Evolutionary conservation across 2,797 vertebrate species (phyloP), one percentile per base, ranked within the genome.

Genomic region (Eleutherodactylus coqui): DNA sequence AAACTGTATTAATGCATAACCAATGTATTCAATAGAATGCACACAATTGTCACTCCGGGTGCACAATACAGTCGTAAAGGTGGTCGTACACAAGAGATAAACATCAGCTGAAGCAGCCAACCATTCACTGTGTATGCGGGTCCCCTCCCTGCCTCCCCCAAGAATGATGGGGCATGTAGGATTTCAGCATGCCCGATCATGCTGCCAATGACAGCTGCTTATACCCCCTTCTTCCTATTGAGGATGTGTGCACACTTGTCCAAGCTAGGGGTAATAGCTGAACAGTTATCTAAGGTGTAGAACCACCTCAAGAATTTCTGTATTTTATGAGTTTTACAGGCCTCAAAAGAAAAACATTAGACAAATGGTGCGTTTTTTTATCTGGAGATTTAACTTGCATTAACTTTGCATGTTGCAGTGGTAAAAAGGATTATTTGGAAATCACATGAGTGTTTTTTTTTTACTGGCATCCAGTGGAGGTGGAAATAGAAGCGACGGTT

Each of bases 401-500:
- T 47, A 27, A 80, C 41, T 19, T 47, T 32, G 77, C 79, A 29
- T 29, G 41, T 49, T 81, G 64, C 45, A 82, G 79, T 47, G 73
- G 8, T 32, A 67, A 27, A n/a, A n/a, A 41, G 21, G 75, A 77
- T 77, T 4, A 38, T 55, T 58, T 45, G 45, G 45, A 32, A 49
- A 80, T 38, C n/a, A 43, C 60, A 77, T 58, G 69, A 72, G 38
- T 21, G 38, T 43, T n/a, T n/a, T n/a, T n/a, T n/a, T 73, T 41
- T 47, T 45, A 60, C 41, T 79, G 55, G 32, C 32, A 49, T 53
- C 75, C n/a, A 73, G 69, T 55, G 34, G 55, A 73, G 51, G 69
- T 53, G 72, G 67, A 43, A 32, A 83, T 16, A 73, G 53, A 75
- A 83, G 81, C 36, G 41, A 73, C n/a, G n/a, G 43, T 55, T 72